Percentiles rank a stretch among this genome's conserved stretches.
Evolutionary conservation across 2,888 invertebrate genomes (phyloP).

Genomic region (Helobdella robusta): DNA sequence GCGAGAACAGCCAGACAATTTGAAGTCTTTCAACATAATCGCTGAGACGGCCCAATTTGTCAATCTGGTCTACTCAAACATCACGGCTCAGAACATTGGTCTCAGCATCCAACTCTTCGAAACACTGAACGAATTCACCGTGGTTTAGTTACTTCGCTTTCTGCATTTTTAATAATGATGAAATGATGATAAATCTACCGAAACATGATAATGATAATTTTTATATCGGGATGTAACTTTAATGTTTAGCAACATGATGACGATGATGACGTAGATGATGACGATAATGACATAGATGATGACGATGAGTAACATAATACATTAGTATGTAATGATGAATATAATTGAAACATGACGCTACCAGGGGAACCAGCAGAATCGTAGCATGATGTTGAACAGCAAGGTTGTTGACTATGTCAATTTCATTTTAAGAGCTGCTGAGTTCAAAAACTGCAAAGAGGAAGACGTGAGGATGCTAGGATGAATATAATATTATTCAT

Average conservation of each 20-base stretch:
- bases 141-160: too few relatives aligned
- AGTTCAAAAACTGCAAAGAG: slow-evolving; percentile 42
- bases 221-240: too few relatives aligned
- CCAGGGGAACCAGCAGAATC: slow-evolving; percentile 48
- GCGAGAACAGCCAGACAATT: slow-evolving; percentile 49
- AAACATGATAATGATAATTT: too few relatives aligned
- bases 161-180: too few relatives aligned
- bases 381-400: slow-evolving; percentile 46
- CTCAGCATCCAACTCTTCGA: slow-evolving; percentile 47
- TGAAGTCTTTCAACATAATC: slow-evolving; percentile 49
- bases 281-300: too few relatives aligned
- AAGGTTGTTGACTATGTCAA: slow-evolving; percentile 50
- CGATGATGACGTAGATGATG: too few relatives aligned
- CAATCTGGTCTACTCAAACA: slow-evolving; percentile 48
- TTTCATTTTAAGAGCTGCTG: slow-evolving; percentile 47
- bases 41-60: slow-evolving; percentile 48
- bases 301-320: too few relatives aligned
- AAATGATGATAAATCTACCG: too few relatives aligned
- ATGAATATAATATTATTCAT: not conserved
- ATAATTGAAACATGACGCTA: too few relatives aligned
- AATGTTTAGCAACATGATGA: too few relatives aligned
- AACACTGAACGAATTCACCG: slow-evolving; percentile 45
- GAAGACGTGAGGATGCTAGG: slow-evolving; percentile 39
- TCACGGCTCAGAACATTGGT: slow-evolving; percentile 44
- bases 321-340: too few relatives aligned